A percentile compares a stretch with the other conserved stretches of the same genome.
phyloP scores from a whole-genome alignment of 2,888 invertebrate genomes.

The Torymus auratus region DNA sequence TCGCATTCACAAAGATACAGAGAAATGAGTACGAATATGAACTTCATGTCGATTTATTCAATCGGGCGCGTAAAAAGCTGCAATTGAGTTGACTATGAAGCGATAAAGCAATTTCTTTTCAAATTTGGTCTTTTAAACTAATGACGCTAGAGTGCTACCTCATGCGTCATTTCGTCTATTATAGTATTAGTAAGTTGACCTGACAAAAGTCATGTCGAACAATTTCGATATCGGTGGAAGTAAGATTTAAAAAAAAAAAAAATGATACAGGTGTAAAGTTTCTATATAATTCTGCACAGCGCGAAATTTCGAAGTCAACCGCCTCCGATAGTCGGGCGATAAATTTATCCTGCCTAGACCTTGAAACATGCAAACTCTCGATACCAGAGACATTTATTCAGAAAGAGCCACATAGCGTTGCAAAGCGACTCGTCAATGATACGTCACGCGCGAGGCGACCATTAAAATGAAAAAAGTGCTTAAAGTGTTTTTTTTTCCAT shows the following conservation, averaged over 20 bases:
- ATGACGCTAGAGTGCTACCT: slow-evolving; percentile 37
- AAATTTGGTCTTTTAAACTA: slow-evolving; percentile 46
- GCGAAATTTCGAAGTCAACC: slow-evolving; percentile 41
- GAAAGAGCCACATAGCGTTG: slow-evolving; percentile 48
- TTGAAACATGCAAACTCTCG: slow-evolving; percentile 53
- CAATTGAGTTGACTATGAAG: slow-evolving; percentile 48
- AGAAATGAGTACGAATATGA: slow-evolving; percentile 37
- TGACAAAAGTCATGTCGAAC: slow-evolving; percentile 46
- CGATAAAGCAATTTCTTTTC: slow-evolving; percentile 49
- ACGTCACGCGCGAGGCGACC: slow-evolving; percentile 45
- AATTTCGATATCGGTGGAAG: slow-evolving; percentile 49
- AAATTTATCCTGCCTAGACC: slow-evolving; percentile 57
- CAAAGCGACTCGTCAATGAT: slow-evolving; percentile 52
- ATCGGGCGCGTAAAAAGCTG: slow-evolving; percentile 32
- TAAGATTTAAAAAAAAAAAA: slow-evolving; percentile 43
- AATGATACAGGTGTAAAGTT: slow-evolving; percentile 51
- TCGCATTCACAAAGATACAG: slow-evolving; percentile 22
- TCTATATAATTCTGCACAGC: slow-evolving; percentile 44
- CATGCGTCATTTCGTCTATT: slow-evolving; percentile 40
- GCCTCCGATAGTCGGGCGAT: slow-evolving; percentile 37
- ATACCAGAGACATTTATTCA: slow-evolving; percentile 55
- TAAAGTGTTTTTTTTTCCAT: slow-evolving; percentile 51
- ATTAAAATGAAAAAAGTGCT: slow-evolving; percentile 51
- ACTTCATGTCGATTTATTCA: slow-evolving; percentile 47
- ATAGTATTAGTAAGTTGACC: slow-evolving; percentile 52